Percentiles rank a stretch among this genome's conserved stretches.
Conservation (phyloP, 2,888 invertebrate species). For the Aporophyla lueneburgensis region DNA sequence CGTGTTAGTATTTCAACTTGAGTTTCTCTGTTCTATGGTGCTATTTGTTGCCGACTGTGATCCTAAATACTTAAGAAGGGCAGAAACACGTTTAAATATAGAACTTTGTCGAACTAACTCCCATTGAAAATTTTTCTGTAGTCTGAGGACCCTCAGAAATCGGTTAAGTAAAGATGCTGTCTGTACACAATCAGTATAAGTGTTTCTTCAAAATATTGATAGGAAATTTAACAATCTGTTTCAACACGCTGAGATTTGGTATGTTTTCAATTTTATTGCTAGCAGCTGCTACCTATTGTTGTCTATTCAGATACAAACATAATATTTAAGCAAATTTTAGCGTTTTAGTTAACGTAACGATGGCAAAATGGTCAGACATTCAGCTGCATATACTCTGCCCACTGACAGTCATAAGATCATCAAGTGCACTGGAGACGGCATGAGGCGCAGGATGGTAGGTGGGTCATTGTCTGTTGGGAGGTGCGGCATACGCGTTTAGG, state of each 20-base stretch:
- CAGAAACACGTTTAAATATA: not conserved
- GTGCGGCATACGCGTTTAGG: too few relatives aligned
- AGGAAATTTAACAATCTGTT: not conserved
- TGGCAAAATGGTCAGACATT: too few relatives aligned
- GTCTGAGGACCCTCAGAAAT: not conserved
- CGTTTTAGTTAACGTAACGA: too few relatives aligned
- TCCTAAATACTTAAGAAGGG: not conserved
- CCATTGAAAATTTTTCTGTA: not conserved
- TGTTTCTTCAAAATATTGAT: not conserved
- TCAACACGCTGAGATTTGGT: rapidly evolving
- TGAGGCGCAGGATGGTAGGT: too few relatives aligned
- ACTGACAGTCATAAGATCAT: too few relatives aligned
- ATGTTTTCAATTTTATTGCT: not conserved
- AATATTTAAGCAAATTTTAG: not conserved
- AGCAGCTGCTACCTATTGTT: not conserved
- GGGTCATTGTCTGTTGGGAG: too few relatives aligned
- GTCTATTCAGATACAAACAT: not conserved
- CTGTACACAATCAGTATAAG: not conserved
- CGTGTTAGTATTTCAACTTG: not conserved
- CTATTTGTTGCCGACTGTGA: not conserved
- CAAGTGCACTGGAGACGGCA: too few relatives aligned
- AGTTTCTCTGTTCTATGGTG: not conserved
- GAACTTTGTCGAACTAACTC: not conserved
- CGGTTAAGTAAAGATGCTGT: not conserved
- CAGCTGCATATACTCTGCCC: too few relatives aligned